Evolutionary conservation across 2,888 invertebrate species (phyloP), one percentile per base, ranked within the genome.

Genomic region (Gari tellinella): DNA sequence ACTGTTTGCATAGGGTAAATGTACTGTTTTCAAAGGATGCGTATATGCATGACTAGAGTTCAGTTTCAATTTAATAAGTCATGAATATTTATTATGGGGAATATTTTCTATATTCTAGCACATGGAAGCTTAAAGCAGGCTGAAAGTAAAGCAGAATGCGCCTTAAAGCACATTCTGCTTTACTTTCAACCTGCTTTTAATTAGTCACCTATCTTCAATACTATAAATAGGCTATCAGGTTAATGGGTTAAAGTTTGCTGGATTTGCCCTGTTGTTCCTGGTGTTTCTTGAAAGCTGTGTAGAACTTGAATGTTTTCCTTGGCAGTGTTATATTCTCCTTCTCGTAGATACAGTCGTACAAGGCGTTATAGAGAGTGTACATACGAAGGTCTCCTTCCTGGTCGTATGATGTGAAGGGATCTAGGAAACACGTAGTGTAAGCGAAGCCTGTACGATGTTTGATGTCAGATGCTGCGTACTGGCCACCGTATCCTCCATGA

Each of bases 401-500:
- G 26, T 69, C 62, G 15, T 82, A 75, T 2, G 78, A 65, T 12
- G 82, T 66, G 14, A 80, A 70, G 0, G 83, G 75, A 48, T 87
- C 82, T 0, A 86, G 65, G 58, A 87, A 83, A 69, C 92, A 92
- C 19, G 92, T 91, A 31, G 92, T 79, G 80, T 92, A 92, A 19
- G 91, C 90, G 72, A 91, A 89, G 10, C 91, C 89, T 8, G 92
- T 81, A 45, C 87, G 83, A 73, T 91, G 86, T 37, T 89, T 80
- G n/a, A 86, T 79, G 76, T 92, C 92, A 14, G 87, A 84, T 17
- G 89, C 86, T 3, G 86, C 89, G 77, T 90, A 91, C 80, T 92
- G 92, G 0, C 92, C 92, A 3, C 92, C 92, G 67, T 90, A 90
- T 0, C 92, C 92, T 17, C 91, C 86, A 74, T 92, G 90, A 4